Base-by-base conservation (phyloP, 1,140 invertebrate genomes). In the Caenorhabditis inopinata region DNA sequence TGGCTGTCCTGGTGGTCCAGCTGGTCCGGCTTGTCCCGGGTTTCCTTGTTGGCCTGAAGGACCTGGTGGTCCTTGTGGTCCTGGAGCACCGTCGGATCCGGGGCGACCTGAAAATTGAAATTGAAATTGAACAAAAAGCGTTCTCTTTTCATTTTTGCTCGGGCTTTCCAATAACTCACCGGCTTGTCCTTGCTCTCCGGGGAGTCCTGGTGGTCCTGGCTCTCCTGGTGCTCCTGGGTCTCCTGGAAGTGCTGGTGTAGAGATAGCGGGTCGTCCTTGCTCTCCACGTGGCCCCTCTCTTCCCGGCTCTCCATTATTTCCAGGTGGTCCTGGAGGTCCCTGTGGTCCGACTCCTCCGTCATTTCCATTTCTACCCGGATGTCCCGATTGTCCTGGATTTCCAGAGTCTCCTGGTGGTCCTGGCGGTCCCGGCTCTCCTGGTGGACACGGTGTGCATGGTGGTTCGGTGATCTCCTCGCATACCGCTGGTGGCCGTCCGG, bases 401-500 rank as follows among this genome's bases (percentile, higher is more conserved):
- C 86, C 86, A 46, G 78, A 16, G 53, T 84, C 82, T 35, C 87
- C 86, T 21, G 85, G 62, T 18, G 78, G 81, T 29, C 85, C 82
- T 38, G 74, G 75, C 38, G 29, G 73, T 21, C 82, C 84, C 51
- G 84, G 83, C 68, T 85, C 86, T 62, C 87, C 87, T 45, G 87
- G 86, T 29, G 87, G 86, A 53, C 87, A 88, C 4, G 87, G 83
- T 16, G 76, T 84, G 83, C 87, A 88, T 73, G 87, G 87, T 3
- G 87, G 87, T 53, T 86, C 84, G 38, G 87, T 88, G 14, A 88
- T 78, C 68, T 88, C 85, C 79, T 88, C 87, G 38, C 87, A 88
- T 42, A 88, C 77, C 79, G 87, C 85, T 79, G 87, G 87, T 25
- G 86, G 85, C 16, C 87, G 53, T 74, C 87, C 87, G n/a, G 87